phyloP scores from a whole-genome alignment of 2,797 vertebrate genomes.

The Merluccius polli region DNA sequence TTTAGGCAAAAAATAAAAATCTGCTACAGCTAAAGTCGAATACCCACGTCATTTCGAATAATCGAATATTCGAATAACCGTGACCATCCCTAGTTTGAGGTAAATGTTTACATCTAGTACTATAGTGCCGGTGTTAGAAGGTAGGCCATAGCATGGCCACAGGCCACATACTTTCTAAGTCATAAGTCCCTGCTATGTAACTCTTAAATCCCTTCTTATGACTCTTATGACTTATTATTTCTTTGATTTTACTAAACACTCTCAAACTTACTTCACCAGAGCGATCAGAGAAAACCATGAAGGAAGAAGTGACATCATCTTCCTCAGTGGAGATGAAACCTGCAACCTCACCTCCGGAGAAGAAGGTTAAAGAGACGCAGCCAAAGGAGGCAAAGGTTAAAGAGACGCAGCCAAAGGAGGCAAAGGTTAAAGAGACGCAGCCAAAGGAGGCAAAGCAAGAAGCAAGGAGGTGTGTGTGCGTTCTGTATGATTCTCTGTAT shows the following conservation, averaged over 20 bases:
- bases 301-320: constrained; percentile 50
- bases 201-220: neutral
- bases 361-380: constrained; percentile 38
- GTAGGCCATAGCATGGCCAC: neutral
- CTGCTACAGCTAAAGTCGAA: too few species aligned
- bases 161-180: neutral
- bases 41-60: too few species aligned
- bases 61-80: too few species aligned
- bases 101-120: neutral
- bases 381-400: constrained; percentile 34
- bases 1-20: too few species aligned
- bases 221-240: neutral
- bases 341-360: constrained; percentile 19
- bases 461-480: constrained; percentile 53
- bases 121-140: neutral
- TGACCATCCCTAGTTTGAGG: too few species aligned
- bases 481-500: neutral
- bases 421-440: neutral
- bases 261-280: constrained; percentile 45
- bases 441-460: constrained; percentile 40
- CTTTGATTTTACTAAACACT: neutral
- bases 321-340: constrained; percentile 27
- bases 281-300: constrained; percentile 70
- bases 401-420: neutral
- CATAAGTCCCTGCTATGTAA: neutral